phyloP scores from a whole-genome alignment of 2,113 vertebrate species.

The Chamaea fasciata region DNA sequence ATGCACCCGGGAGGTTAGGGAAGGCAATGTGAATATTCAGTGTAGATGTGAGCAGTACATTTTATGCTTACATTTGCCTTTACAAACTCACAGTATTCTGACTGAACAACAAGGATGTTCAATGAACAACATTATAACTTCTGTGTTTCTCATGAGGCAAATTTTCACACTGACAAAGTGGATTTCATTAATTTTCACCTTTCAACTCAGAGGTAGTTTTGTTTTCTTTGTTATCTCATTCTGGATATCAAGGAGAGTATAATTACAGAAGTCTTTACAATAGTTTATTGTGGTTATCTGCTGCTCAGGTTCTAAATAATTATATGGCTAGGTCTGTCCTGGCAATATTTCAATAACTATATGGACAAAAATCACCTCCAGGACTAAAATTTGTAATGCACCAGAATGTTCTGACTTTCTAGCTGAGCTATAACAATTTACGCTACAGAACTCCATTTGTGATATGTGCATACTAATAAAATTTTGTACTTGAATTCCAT shows the following conservation, averaged over 20 bases:
- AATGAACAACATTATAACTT: neutral
- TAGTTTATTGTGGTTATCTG: neutral
- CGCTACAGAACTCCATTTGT: neutral
- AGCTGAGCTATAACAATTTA: neutral
- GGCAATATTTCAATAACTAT: neutral
- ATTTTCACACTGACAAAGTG: neutral
- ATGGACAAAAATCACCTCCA: neutral
- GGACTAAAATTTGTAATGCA: neutral
- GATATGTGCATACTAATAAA: neutral
- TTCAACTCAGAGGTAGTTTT: neutral
- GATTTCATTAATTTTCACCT: conserved; percentile 25
- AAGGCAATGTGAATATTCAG: neutral
- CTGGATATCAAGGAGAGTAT: neutral
- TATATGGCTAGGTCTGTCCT: neutral
- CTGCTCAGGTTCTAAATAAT: neutral
- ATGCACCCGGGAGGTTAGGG: neutral
- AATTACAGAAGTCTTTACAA: neutral
- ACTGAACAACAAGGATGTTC: neutral
- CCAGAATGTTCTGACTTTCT: neutral
- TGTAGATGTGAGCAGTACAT: neutral
- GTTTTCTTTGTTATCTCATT: neutral
- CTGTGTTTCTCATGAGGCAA: neutral
- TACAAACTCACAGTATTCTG: neutral
- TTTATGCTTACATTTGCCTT: neutral
- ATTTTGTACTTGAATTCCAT: neutral